Conservation (phyloP, 2,113 vertebrate genomes). For the Uropsilus gracilis region DNA sequence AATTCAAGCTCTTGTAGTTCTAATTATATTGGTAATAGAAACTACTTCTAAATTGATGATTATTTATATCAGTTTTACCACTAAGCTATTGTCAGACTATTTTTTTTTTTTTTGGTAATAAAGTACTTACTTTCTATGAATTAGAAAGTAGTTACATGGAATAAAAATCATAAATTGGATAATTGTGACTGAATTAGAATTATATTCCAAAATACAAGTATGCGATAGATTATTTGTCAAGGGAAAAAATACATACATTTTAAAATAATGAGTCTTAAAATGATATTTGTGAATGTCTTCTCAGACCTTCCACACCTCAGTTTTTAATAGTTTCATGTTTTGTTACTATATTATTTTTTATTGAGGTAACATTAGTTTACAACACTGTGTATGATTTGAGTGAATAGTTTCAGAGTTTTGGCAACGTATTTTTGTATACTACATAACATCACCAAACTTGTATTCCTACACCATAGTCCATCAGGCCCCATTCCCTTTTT, state of each 20-base stretch:
- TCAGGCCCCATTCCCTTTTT: no score
- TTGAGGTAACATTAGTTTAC: no score
- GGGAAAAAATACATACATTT: neutral
- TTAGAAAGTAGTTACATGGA: neutral
- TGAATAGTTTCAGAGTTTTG: no score
- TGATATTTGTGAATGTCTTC: neutral
- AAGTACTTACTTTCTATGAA: neutral
- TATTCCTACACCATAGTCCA: no score
- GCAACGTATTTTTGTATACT: no score
- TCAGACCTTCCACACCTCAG: neutral
- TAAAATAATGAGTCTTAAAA: neutral
- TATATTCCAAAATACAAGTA: neutral
- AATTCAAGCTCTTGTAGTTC: neutral
- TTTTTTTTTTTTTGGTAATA: neutral
- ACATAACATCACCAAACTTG: no score
- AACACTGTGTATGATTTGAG: no score
- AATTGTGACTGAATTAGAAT: neutral
- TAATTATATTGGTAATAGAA: neutral
- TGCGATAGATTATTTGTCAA: neutral
- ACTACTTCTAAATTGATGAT: neutral
- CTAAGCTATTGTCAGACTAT: neutral
- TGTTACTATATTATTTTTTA: no score
- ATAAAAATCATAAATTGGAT: neutral
- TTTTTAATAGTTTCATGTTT: neutral
- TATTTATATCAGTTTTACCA: neutral